Base-by-base conservation (phyloP, 2,888 invertebrate genomes). In the Hirudinaria manillensis region DNA sequence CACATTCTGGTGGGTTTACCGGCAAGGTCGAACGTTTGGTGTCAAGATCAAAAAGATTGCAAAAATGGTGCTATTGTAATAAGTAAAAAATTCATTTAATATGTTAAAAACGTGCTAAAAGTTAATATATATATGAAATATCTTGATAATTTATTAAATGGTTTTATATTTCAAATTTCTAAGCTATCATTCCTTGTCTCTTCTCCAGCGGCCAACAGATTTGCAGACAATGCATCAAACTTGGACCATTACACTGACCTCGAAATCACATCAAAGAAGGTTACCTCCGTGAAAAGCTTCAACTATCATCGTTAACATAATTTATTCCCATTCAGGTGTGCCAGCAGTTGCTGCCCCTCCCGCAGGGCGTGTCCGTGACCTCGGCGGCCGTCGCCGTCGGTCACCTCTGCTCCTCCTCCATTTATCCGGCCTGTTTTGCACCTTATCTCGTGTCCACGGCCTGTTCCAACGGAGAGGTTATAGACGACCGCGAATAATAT, bases 371-470 rank as follows among this genome's bases (percentile, higher is more conserved):
- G 13, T 93, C 94, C 84, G 92, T 97, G 4, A 91, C 94, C 75
- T 93, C 94, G 85, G 96, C 95, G 0, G 90, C 93, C 0, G 94
- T 96, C 0, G 93, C 97, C 0, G 98, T 97, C 0, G 98, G 98
- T 0, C 98, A 98, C 85, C 88, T 98, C 66, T 94, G 96, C 83
- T 97, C 97, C 0, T 94, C 98, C 0, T 95, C 95, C 34, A 94
- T 99, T 81, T 98, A 98, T 87, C 97, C 98, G 4, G 97, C 97
- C n/a, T 99, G 98, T 86, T 90, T 95, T 82, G 95, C 98, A 0
- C 98, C 98, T 0, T 99, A 97, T 84, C 93, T 95, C 77, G 89
- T 99, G 77, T 92, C 94, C 0, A 96, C 97, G 0, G 95, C 96
- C 0, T 98, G 97, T 83, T 92, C 93, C 19, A 98, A 99, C 83